Base-by-base conservation (phyloP, 2,888 invertebrate genomes). In the Calliphora vomitoria region DNA sequence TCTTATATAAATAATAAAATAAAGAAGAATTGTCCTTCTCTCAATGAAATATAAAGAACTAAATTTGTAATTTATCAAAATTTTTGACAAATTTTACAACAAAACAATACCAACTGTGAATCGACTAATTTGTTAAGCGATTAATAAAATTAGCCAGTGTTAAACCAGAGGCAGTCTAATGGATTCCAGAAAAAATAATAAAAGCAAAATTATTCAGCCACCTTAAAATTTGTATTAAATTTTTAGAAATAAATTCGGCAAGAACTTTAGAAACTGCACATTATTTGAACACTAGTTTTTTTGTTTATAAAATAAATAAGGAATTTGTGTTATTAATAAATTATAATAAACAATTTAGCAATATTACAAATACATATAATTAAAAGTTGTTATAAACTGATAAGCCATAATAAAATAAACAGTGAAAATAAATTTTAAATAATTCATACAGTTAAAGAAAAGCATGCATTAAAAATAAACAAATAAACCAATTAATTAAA, bases 401-500 rank as follows among this genome's bases (percentile, higher is more conserved):
- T 18, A 76, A 50, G 64, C 50, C 6, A 53, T 62, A 18, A 11
- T 60, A 10, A 44, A 44, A 55, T 8, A 64, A 25, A 68, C 44
- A 60, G 5, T n/a, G 11, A 20, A 68, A 35, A 69, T 1, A 41
- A 47, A 64, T 53, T 20, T 55, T 8, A 13, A 41, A 41, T 47
- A 11, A 38, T 55, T 15, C 62, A 76, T 44, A 44, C 10, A 44
- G 44, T 44, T 44, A 44, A 11, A 11, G 50, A 18, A 78, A 66
- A 62, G 62, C 80, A 80, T 80, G 80, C 80, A 6, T 20, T 35
- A 62, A 38, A 53, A 60, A n/a, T 15, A 64, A 53, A 66, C 58
- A 69, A 69, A 79, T 71, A 71, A 15, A 38, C 68, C 78, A 68
- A 68, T 68, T 78, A 53, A 78, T 50, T 50, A 53, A 69, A 35